Evolutionary conservation across 2,888 invertebrate species (phyloP), one percentile per base, ranked within the genome.

Genomic region (Axea sp.): DNA sequence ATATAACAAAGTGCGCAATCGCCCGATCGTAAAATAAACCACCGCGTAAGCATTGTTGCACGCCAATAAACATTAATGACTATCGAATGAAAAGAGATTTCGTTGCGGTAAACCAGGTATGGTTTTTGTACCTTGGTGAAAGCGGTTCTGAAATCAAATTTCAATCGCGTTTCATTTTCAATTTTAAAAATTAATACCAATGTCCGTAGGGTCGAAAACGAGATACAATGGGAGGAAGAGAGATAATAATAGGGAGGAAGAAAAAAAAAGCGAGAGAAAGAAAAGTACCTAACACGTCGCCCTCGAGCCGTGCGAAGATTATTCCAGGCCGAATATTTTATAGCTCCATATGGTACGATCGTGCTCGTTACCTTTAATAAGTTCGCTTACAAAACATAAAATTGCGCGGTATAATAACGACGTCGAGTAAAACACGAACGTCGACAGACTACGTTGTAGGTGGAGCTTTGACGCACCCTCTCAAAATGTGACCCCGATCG

Each of bases 291-390:
- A 4, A 45, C 51, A 11, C 57, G 67, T 60, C 60, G 73, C 73
- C 73, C 68, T 69, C 65, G 24, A 74, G 74, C 73, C 55, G 74
- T 49, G 65, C 59, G 64, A 69, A 75, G 60, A 75, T 71, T 71
- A 60, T 68, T 69, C 67, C 59, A 24, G 31, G 67, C 49, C 71
- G 75, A 77, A 77, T 81, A 81, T 80, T 82, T 82, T 80, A 82
- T 80, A 77, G 77, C 79, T 47, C 59, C 55, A 47, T 49, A 65
- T 62, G 75, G 74, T 75, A 69, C 67, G 62, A 78, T 81, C 78
- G 73, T 76, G 79, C 81, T 83, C 80, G 79, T 83, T 83, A 82
- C 78, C 78, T 81, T 82, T 82, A 82, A 82, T 83, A 81, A 83
- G 82, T 80, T 81, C 77, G 79, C 78, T 78, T 69, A 75, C 79